These are phyloP conservation scores for Dolichallabes microphthalmus DNA, from an alignment of 2,113 vertebrate species.

Conservation along the genomic window DNA sequence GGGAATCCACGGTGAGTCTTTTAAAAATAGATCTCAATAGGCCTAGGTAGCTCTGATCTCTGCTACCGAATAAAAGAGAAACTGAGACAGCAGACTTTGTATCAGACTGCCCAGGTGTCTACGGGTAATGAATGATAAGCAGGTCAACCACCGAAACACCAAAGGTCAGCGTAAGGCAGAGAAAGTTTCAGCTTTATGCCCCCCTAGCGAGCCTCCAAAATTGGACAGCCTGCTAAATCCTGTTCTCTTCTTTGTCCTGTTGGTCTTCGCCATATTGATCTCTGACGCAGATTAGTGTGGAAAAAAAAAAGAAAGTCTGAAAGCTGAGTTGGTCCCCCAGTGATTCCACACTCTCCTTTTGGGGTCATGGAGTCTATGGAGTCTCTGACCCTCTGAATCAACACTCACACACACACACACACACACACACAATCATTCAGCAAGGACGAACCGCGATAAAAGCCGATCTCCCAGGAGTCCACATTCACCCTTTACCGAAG, in stretches of 20 bases:
- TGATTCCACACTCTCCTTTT: constrained; percentile 82
- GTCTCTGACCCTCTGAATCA: constrained; percentile 80
- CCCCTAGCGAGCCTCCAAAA: constrained; percentile 70
- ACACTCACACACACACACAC: constrained; percentile 52
- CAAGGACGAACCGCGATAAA: constrained; percentile 85
- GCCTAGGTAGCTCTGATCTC: constrained; percentile 52
- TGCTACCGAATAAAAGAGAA: constrained; percentile 63
- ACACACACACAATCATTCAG: constrained; percentile 60
- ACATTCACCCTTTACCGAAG: constrained; percentile 82
- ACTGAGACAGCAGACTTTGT: constrained; percentile 54
- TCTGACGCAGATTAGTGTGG: constrained; percentile 87
- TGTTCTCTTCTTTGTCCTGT: constrained; percentile 78
- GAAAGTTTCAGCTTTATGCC: constrained; percentile 69
- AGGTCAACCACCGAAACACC: constrained; percentile 66
- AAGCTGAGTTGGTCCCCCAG: constrained; percentile 72
- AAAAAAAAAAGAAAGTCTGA: constrained; percentile 68
- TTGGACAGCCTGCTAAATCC: constrained; percentile 79
- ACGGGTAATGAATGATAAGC: constrained; percentile 75
- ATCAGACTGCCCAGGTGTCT: constrained; percentile 64
- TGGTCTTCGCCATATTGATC: constrained; percentile 88
- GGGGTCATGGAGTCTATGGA: constrained; percentile 91
- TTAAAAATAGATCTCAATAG: constrained; percentile 31
- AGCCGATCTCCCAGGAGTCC: constrained; percentile 86
- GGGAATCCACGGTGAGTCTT: constrained; percentile 64
- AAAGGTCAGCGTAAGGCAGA: constrained; percentile 78